Conservation (phyloP, 2,797 vertebrate species). For the Intellagama lesueurii region DNA sequence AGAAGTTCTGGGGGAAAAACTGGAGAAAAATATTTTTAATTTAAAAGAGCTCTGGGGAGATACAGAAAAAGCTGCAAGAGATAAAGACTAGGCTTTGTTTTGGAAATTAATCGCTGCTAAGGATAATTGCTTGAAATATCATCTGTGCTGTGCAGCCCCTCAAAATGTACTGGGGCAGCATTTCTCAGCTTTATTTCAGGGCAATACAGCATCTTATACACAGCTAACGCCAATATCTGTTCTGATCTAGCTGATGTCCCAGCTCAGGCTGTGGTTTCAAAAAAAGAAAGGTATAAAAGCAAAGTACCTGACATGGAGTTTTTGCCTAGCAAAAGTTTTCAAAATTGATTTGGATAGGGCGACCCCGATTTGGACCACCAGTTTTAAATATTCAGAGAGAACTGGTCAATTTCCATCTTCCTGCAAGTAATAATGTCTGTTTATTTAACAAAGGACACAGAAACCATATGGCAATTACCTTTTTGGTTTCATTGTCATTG, state of each 20-base stretch:
- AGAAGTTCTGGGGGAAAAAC: background rate
- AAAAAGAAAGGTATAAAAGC: background rate
- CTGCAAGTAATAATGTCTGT: background rate
- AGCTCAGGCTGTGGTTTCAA: background rate
- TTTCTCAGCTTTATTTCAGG: background rate
- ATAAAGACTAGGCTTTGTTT: conserved; percentile 13
- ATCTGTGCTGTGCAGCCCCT: background rate
- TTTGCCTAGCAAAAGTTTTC: background rate
- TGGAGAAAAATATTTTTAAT: background rate
- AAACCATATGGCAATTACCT: background rate
- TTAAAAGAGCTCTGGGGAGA: conserved; percentile 9
- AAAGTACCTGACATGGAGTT: background rate
- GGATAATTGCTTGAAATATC: conserved; percentile 4
- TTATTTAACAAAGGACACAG: background rate
- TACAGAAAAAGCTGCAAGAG: background rate
- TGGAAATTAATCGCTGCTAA: background rate
- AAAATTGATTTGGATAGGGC: background rate
- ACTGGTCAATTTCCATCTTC: background rate
- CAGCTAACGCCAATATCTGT: background rate
- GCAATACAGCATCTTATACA: background rate
- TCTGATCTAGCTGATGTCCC: background rate
- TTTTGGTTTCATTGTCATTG: background rate
- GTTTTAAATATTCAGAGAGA: background rate
- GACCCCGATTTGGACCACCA: background rate
- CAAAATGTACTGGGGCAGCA: background rate